Percentiles rank a stretch among this genome's conserved stretches.
phyloP scores from a whole-genome alignment of 2,888 invertebrate genomes.

The Phengaris arion region DNA sequence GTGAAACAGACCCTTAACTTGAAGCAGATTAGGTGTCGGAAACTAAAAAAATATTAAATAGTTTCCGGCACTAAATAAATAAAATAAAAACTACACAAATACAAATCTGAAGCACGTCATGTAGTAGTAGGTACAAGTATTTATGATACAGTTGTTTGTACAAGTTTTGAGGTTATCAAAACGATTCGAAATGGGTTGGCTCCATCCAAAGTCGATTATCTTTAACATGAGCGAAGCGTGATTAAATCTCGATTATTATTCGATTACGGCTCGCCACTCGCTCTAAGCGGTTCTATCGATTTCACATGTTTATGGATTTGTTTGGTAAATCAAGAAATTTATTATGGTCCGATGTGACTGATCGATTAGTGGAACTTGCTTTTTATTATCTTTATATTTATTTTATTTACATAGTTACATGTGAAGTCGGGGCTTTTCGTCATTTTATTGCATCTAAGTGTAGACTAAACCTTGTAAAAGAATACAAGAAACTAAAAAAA shows the following conservation, averaged over 20 bases:
- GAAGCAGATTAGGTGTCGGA: too few species aligned
- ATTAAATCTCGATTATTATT: conserved; percentile 39
- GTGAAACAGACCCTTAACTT: too few species aligned
- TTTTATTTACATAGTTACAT: neutral
- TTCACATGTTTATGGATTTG: conserved; percentile 36
- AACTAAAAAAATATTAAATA: too few species aligned
- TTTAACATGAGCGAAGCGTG: conserved; percentile 36
- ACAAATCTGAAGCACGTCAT: neutral
- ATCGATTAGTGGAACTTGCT: conserved; percentile 19
- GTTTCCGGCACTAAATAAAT: neutral
- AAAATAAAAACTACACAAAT: neutral
- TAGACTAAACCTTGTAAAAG: neutral
- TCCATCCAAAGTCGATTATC: conserved; percentile 32
- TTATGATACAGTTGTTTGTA: conserved; percentile 20
- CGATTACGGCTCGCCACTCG: conserved; percentile 34
- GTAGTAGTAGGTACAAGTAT: neutral
- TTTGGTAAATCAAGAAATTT: conserved; percentile 34
- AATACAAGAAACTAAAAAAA: neutral
- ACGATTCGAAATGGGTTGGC: conserved; percentile 31
- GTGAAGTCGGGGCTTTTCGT: neutral
- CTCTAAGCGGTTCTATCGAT: conserved; percentile 33
- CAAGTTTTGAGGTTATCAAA: conserved; percentile 28
- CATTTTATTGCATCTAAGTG: neutral
- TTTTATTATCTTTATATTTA: conserved; percentile 9
- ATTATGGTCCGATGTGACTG: conserved; percentile 29